Evolutionary conservation across 2,888 invertebrate genomes (phyloP), one percentile per base, ranked within the genome.

Genomic region (Teinopalpus imperialis): DNA sequence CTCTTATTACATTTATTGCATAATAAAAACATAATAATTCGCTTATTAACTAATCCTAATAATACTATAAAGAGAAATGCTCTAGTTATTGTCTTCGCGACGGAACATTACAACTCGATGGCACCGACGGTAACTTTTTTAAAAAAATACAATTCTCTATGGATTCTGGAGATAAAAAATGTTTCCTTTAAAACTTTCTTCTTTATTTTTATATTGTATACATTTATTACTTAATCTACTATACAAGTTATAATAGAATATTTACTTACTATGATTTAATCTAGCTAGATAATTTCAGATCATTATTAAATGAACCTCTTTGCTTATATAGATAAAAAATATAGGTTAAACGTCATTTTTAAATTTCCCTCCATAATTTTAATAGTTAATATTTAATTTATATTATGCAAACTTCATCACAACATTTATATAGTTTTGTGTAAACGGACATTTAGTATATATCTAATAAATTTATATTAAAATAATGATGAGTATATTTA

Each of bases 31-130:
- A 42, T 51, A 39, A 43, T 43, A 26, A 39, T 53, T 49, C 24
- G 39, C 43, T 49, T 49, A 52, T 31, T 40, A 43, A 42, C 39
- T 48, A 13, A 43, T 34, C 41, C 48, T 51, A 61, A 66, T 69
- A 70, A 72, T 69, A 72, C 72, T 69, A 67, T 63, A 65, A 57
- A 63, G 45, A 56, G 48, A 54, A 60, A 57, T 56, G 52, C 54
- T 53, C 43, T 32, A 43, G 29, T 43, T 49, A 49, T 54, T 52
- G 51, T 44, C 53, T 52, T 49, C 54, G 53, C 43, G 57, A 58
- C 61, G 57, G 51, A 49, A 48, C 51, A 36, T 49, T 42, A 37
- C 21, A 12, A 50, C 43, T 50, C 61, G 60, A 71, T 74, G 74
- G 74, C 73, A 74, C 71, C 61, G 48, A 43, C 46, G 54, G 69